These are phyloP conservation scores for Alviniconcha strummeri DNA, from an alignment of 2,888 invertebrate species.

Conservation along the genomic window DNA sequence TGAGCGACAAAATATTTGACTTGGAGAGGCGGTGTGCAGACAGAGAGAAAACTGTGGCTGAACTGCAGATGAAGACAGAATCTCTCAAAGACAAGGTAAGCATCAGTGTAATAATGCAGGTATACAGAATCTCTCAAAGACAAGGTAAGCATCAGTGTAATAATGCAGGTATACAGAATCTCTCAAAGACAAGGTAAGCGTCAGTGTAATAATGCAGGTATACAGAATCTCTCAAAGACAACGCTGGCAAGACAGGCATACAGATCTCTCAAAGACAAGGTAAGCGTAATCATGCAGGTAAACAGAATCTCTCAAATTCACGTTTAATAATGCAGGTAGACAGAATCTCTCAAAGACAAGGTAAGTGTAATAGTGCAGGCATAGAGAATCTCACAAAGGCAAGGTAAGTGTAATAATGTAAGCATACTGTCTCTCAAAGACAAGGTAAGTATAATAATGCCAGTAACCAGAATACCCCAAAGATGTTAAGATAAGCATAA, in stretches of 20 bases:
- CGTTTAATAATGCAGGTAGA: background rate
- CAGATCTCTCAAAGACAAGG: too few relatives aligned
- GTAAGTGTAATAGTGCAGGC: background rate
- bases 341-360: background rate
- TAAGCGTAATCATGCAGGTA: too few relatives aligned
- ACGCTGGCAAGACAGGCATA: background rate
- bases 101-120: background rate
- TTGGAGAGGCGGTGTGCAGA: conserved; percentile 2
- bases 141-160: background rate
- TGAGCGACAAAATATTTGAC: conserved; percentile 8
- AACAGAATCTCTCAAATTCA: too few relatives aligned
- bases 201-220: too few relatives aligned
- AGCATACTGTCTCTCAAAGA: background rate
- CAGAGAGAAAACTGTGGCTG: background rate
- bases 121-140: background rate
- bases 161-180: background rate
- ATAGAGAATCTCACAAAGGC: background rate
- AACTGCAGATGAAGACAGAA: conserved; percentile 5
- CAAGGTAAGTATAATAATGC: background rate
- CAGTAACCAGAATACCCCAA: too few relatives aligned
- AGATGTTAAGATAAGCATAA: too few relatives aligned
- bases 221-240: background rate
- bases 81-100: background rate
- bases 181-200: conserved; percentile 1
- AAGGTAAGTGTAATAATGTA: background rate